Evolutionary conservation across 2,113 vertebrate species (phyloP).

Genomic region (Apteryx mantelli): DNA sequence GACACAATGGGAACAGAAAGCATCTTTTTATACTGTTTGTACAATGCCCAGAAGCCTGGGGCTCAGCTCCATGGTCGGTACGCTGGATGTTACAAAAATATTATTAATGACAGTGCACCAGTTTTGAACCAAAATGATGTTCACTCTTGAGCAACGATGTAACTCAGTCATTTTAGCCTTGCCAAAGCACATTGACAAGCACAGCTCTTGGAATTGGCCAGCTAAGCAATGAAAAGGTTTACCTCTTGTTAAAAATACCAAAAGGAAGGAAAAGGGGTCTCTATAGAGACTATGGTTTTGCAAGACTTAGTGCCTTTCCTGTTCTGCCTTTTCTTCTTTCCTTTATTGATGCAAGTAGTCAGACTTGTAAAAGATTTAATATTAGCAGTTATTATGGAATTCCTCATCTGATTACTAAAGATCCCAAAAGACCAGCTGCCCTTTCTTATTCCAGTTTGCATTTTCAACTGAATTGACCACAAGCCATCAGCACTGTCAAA

Average conservation of each 20-base stretch:
- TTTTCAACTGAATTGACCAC: neutral
- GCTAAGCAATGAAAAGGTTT: neutral
- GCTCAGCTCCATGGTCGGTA: neutral
- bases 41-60: neutral
- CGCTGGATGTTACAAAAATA: neutral
- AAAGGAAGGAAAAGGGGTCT: neutral
- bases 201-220: neutral
- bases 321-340: neutral
- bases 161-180: neutral
- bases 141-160: neutral
- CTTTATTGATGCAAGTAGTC: neutral
- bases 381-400: conserved; percentile 29
- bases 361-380: conserved; percentile 29
- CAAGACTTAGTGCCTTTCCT: neutral
- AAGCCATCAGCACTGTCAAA: neutral
- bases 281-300: neutral
- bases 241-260: neutral
- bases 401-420: conserved; percentile 14
- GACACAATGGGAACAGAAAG: neutral
- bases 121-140: neutral
- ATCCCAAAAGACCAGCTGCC: conserved; percentile 22
- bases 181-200: neutral
- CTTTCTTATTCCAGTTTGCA: neutral
- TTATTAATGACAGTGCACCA: neutral
- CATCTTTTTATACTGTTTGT: neutral